Base-by-base conservation (phyloP, 2,113 vertebrate species). In the Ceyx melanurus region DNA sequence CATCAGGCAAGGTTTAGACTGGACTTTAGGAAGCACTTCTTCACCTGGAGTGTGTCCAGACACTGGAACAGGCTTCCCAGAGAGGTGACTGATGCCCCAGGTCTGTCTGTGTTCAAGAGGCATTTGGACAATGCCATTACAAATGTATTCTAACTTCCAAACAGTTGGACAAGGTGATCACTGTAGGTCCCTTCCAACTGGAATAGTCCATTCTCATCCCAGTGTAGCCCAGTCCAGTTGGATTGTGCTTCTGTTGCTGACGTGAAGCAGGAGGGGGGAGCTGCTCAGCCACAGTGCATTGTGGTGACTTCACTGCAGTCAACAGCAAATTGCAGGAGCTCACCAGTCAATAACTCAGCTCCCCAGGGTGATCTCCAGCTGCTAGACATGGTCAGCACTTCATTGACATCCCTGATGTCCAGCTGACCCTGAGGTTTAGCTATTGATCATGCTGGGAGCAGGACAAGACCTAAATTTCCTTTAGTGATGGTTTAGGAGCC, bases 381-480 rank as follows among this genome's bases (percentile, higher is more conserved):
- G 43, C 35, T 70, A 53, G 86, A 90, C 79, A 85, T 3, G 0
- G 56, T 90, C 71, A 60, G 82, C 92, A 66, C 78, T 86, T 89
- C 86, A 86, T 37, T 86, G 83, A 77, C 92, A 95, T 85, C 71
- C 64, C 66, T 88, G 92, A 67, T 58, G 56, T 87, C 94, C 92
- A 91, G 58, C 71, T 94, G 82, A 92, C 79, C 82, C 64, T 3
- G 4, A 72, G 87, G 46, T 92, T 91, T 89, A 85, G 31, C 22
- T 82, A 89, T 95, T 71, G 86, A 94, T 84, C 82, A 60, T 60
- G 37, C 33, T 80, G 77, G 60, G 67, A 89, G 67, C 56, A 88
- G 89, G 56, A 70, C 64, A 85, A 87, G 89, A 68, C 78, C 89
- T 92, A 93, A 45, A 96, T 93, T 95, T 85, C 82, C 87, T 95